Evolutionary conservation across 2,888 invertebrate genomes (phyloP).

Genomic region (Heliconius ismenius): DNA sequence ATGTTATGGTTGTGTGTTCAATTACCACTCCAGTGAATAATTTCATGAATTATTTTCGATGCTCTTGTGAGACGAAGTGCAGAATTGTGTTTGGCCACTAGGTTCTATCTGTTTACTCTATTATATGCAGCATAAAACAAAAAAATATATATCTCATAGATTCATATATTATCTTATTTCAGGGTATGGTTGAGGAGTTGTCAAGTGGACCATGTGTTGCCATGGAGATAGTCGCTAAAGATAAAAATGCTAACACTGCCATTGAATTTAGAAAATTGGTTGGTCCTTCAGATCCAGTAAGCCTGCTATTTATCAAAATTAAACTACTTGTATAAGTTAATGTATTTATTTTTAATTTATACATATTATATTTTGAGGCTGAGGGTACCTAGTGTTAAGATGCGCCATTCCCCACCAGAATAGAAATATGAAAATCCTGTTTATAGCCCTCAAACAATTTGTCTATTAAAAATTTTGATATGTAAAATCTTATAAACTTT

Average conservation of each 20-base stretch:
- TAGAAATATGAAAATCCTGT: background rate
- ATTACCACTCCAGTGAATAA: background rate
- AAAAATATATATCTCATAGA: background rate
- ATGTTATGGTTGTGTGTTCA: too few relatives aligned
- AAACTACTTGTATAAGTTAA: background rate
- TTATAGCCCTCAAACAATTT: background rate
- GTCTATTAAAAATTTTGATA: background rate
- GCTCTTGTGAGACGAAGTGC: too few relatives aligned
- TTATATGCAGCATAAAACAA: too few relatives aligned
- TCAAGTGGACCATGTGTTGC: slow-evolving; percentile 93
- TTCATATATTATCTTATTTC: background rate
- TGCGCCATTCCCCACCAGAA: background rate
- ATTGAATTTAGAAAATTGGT: slow-evolving; percentile 90
- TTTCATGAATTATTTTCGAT: background rate
- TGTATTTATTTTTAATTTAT: too few relatives aligned
- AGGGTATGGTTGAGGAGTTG: slow-evolving; percentile 92
- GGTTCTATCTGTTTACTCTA: too few relatives aligned
- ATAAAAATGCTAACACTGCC: slow-evolving; percentile 82
- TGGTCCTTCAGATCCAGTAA: slow-evolving; percentile 95
- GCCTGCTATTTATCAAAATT: slow-evolving; percentile 46
- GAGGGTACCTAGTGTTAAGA: background rate
- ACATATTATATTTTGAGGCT: background rate
- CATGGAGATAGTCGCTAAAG: slow-evolving; percentile 88
- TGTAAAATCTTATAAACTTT: slow-evolving; percentile 39
- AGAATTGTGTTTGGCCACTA: too few relatives aligned